phyloP scores from a whole-genome alignment of 2,888 invertebrate species.

The Drosophila mettleri region DNA sequence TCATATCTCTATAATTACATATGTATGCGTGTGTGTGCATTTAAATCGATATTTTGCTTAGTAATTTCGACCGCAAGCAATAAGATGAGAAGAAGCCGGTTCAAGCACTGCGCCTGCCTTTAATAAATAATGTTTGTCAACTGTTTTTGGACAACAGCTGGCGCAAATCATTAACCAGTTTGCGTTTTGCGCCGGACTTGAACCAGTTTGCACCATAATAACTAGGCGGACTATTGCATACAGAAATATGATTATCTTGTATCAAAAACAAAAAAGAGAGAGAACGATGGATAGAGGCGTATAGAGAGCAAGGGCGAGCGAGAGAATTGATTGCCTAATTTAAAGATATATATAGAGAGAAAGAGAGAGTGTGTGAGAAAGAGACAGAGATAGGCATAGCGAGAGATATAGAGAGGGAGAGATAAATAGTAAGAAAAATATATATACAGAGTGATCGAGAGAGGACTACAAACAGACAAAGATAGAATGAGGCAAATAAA shows the following conservation, averaged over 20 bases:
- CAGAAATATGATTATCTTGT: background rate
- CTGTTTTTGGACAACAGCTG: conserved; percentile 31
- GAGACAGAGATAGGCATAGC: no score
- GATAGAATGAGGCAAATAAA: no score
- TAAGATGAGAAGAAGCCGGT: conserved; percentile 15
- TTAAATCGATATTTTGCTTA: conserved; percentile 12
- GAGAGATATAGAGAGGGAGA: no score
- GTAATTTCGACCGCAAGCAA: background rate
- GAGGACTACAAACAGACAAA: no score
- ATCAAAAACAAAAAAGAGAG: background rate
- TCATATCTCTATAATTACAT: background rate
- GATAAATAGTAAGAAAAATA: no score
- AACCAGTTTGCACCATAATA: conserved; percentile 37
- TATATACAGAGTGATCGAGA: no score
- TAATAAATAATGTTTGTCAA: conserved; percentile 32
- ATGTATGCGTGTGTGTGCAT: background rate
- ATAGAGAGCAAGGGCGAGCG: no score
- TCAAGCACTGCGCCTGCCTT: conserved; percentile 18
- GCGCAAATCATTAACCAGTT: conserved; percentile 42
- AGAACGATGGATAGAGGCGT: no score
- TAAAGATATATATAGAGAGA: no score
- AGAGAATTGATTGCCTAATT: no score
- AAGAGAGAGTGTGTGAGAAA: no score
- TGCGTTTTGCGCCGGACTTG: conserved; percentile 15
- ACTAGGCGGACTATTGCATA: background rate